Percentiles rank a stretch among this genome's conserved stretches.
phyloP scores from a whole-genome alignment of 2,888 invertebrate species.

The Hermodice carunculata region DNA sequence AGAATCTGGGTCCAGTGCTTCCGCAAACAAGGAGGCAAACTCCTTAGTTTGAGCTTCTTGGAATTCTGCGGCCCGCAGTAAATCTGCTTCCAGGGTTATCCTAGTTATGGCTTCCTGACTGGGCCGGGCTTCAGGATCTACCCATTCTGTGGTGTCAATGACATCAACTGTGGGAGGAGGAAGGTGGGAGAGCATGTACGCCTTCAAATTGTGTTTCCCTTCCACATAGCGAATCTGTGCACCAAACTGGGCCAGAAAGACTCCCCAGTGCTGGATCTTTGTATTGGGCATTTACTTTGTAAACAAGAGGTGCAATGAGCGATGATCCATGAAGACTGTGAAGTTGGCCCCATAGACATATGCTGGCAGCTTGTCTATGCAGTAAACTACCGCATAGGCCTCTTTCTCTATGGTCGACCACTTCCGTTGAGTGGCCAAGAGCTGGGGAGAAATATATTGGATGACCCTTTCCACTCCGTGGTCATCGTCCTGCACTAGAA shows the following conservation, averaged over 20 bases:
- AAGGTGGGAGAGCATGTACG: constrained; percentile 11
- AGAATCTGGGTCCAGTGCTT: too few relatives aligned
- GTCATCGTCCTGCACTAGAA: neutral
- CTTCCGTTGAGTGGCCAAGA: neutral
- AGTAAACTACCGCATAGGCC: constrained; percentile 4
- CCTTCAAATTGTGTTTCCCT: constrained; percentile 5
- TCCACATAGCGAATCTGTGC: neutral
- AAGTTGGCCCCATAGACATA: constrained; percentile 14
- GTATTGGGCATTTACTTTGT: constrained; percentile 5
- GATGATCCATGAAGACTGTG: constrained; percentile 12
- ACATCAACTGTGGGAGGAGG: neutral
- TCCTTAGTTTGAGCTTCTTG: too few relatives aligned
- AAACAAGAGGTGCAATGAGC: constrained; percentile 6
- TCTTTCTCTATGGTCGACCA: constrained; percentile 19
- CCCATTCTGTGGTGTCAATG: neutral
- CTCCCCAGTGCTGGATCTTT: constrained; percentile 14
- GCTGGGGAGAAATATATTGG: neutral
- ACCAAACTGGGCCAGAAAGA: constrained; percentile 16
- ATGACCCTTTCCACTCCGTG: constrained; percentile 7
- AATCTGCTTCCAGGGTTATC: too few relatives aligned
- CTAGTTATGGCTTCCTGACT: too few relatives aligned
- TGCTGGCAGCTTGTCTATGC: neutral
- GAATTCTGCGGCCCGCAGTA: too few relatives aligned
- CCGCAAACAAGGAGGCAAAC: too few relatives aligned
- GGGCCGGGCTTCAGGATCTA: too few relatives aligned